Evolutionary conservation across 2,888 invertebrate species (phyloP).

Genomic region (Rhogogaster chlorosoma): DNA sequence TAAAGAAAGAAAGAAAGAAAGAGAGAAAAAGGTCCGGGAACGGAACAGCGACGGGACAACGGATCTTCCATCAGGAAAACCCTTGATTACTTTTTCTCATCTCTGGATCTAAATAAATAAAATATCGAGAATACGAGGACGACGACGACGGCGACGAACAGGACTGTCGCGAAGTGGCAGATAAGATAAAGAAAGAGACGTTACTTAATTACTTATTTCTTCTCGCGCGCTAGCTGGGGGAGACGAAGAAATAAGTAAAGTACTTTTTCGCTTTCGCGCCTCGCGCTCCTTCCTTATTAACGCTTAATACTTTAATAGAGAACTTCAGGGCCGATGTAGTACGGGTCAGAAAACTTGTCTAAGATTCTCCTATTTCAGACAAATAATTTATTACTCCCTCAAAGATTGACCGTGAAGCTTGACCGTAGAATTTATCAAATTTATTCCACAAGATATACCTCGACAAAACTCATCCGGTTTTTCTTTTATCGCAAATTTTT

Average conservation of each 20-base stretch:
- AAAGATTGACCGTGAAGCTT: neutral
- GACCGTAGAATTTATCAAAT: no score
- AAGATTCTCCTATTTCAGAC: neutral
- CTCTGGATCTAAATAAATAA: constrained; percentile 77
- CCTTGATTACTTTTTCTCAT: constrained; percentile 77
- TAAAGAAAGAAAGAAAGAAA: neutral
- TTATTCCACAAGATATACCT: no score
- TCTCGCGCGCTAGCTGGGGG: constrained; percentile 48
- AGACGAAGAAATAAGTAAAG: constrained; percentile 46
- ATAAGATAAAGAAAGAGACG: constrained; percentile 73
- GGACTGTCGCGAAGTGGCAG: constrained; percentile 66
- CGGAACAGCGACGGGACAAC: constrained; percentile 35
- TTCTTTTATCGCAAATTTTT: no score
- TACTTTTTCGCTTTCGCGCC: constrained; percentile 44
- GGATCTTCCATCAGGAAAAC: constrained; percentile 75
- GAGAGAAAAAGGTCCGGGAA: neutral
- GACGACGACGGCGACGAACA: constrained; percentile 55
- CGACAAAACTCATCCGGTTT: no score
- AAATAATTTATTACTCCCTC: neutral
- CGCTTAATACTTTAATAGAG: constrained; percentile 43
- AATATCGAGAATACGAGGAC: constrained; percentile 71
- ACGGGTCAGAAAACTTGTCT: constrained; percentile 18
- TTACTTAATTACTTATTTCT: constrained; percentile 73
- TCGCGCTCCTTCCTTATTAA: constrained; percentile 33
- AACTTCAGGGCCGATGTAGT: constrained; percentile 32